phyloP scores from a whole-genome alignment of 2,888 invertebrate species.

The Dysmachus trigonus region DNA sequence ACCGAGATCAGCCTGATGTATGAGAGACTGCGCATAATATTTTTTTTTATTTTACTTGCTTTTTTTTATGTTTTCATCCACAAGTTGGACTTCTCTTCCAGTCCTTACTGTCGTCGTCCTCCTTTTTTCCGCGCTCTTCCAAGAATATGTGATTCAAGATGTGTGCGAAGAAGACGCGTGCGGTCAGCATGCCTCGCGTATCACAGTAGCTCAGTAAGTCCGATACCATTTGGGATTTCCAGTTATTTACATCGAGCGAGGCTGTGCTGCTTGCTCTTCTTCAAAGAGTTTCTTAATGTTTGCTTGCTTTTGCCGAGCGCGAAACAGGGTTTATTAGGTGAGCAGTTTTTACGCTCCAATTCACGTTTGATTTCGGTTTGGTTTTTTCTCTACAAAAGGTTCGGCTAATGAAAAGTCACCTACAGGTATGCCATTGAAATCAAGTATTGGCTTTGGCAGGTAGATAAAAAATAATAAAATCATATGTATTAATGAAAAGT shows the following conservation, averaged over 20 bases:
- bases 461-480: no score
- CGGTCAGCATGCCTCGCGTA: slow-evolving; percentile 57
- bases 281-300: neutral
- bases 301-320: neutral
- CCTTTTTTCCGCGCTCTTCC: slow-evolving; percentile 1
- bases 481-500: no score
- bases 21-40: slow-evolving; percentile 13
- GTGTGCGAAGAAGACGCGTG: slow-evolving; percentile 53
- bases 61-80: neutral
- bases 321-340: neutral
- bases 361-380: neutral
- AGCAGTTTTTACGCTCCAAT: neutral
- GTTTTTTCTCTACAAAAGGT: neutral
- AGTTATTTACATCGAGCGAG: neutral
- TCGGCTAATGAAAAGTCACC: neutral
- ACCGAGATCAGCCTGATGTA: neutral
- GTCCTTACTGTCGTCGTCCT: neutral
- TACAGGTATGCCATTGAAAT: neutral
- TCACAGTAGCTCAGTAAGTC: slow-evolving; percentile 59
- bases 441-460: neutral
- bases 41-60: neutral
- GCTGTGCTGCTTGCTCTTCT: neutral
- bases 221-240: slow-evolving; percentile 38
- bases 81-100: slow-evolving; percentile 7
- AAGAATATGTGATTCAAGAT: slow-evolving; percentile 9